A percentile compares a stretch with the other conserved stretches of the same genome.
phyloP scores from a whole-genome alignment of 2,113 vertebrate genomes.

The Uropsilus gracilis region DNA sequence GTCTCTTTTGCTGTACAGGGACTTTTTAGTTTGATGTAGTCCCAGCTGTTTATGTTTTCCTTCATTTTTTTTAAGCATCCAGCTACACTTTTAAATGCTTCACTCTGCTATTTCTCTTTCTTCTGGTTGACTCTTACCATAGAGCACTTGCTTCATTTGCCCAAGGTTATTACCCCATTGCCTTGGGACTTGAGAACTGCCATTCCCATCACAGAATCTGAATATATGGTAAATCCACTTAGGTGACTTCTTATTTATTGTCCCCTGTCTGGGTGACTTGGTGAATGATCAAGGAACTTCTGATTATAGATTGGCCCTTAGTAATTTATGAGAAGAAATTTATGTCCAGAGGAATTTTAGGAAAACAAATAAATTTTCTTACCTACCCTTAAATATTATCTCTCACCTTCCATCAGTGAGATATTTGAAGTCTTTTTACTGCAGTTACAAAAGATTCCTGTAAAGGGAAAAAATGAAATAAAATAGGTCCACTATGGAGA shows the following conservation, averaged over 20 bases:
- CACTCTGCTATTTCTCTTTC: neutral
- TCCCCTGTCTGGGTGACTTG: neutral
- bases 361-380: neutral
- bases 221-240: neutral
- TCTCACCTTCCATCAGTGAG: neutral
- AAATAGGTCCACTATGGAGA: neutral
- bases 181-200: neutral
- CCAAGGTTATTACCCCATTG: neutral
- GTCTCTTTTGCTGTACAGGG: no score
- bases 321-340: neutral
- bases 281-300: slow-evolving; percentile 8
- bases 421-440: slow-evolving; percentile 6
- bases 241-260: neutral
- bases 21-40: no score
- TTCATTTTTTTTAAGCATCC: no score
- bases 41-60: no score
- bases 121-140: neutral
- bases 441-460: neutral
- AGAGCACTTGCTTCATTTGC: neutral
- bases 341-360: slow-evolving; percentile 12
- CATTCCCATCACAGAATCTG: neutral
- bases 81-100: neutral
- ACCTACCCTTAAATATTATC: neutral
- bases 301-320: neutral
- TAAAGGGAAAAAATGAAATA: neutral